Base-by-base conservation (phyloP, 2,797 vertebrate species). In the Rhyacichthys aspro region DNA sequence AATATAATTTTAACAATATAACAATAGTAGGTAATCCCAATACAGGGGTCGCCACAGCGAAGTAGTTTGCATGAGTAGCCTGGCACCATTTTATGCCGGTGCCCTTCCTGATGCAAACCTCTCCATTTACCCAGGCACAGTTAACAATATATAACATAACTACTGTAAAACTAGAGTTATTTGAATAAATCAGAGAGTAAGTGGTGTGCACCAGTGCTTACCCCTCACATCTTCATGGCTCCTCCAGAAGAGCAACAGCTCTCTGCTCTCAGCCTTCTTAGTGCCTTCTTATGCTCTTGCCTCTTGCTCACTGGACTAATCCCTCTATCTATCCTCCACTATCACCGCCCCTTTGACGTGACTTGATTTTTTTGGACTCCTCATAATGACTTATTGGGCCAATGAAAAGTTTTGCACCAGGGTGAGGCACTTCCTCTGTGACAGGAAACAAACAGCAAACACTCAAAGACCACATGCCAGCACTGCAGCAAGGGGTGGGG, bases 371-470 rank as follows among this genome's bases (percentile, higher is more conserved):
- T 17, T 36, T 39, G 47, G 63, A 75, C 76, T 78, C 62, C 66
- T 62, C 74, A 68, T 56, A 82, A 28, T 28, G 23, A 28, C 23
- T 28, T 68, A 59, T 46, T 17, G 54, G 67, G 64, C 88, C 88
- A 91, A 90, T 88, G 43, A 79, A 77, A 84, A 87, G 77, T 59
- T 52, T 71, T 76, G 75, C 70, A 15, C 77, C 72, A 79, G 90
- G 92, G 91, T 76, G 90, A 90, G 89, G 91, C 89, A 89, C 89
- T 92, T 93, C 91, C 92, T 90, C 65, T 92, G 88, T 85, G 84
- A 91, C 91, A 91, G 90, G 91, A 92, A 92, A 80, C 82, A 18
- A 82, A 85, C 84, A 86, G 78, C 78, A 90, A 88, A 88, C 84
- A 88, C 70, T 63, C 47, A 75, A 59, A 87, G 76, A 73, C 63